A percentile compares a stretch with the other conserved stretches of the same genome.
phyloP scores from a whole-genome alignment of 2,113 vertebrate species.

The Coreoperca whiteheadi region DNA sequence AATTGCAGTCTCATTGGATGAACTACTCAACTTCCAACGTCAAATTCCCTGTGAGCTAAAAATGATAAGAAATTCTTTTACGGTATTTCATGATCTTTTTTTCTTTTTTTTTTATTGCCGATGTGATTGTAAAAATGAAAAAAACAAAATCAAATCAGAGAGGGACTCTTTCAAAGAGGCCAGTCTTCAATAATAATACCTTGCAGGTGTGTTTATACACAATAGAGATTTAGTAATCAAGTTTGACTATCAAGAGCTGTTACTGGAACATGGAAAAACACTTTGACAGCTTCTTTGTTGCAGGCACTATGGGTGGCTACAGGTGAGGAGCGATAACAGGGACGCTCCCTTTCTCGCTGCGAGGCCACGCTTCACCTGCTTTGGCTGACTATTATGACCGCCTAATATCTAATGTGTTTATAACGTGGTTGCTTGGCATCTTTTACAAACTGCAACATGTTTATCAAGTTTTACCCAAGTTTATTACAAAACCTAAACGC shows the following conservation, averaged over 20 bases:
- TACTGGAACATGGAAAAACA: constrained; percentile 10
- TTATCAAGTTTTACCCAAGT: neutral
- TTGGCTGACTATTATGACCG: neutral
- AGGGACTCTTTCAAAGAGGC: neutral
- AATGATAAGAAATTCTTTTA: neutral
- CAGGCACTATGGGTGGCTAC: neutral
- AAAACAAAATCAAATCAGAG: neutral
- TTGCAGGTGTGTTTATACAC: neutral
- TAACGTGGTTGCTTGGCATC: neutral
- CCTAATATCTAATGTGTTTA: neutral
- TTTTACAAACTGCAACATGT: neutral
- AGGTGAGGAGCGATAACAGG: constrained; percentile 35
- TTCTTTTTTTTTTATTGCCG: too few species aligned
- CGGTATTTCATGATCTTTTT: too few species aligned
- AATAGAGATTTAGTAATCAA: neutral
- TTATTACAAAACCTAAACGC: neutral
- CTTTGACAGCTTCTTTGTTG: constrained; percentile 18
- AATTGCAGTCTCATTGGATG: neutral
- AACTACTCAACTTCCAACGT: neutral
- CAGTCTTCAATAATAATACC: neutral
- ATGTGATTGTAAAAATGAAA: neutral
- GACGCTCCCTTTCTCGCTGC: neutral
- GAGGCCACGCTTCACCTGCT: neutral
- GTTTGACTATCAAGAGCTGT: constrained; percentile 7
- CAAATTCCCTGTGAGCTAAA: neutral